Percentiles rank a stretch among this genome's conserved stretches.
phyloP scores from a whole-genome alignment of 2,797 vertebrate species.

The Nasua narica region DNA sequence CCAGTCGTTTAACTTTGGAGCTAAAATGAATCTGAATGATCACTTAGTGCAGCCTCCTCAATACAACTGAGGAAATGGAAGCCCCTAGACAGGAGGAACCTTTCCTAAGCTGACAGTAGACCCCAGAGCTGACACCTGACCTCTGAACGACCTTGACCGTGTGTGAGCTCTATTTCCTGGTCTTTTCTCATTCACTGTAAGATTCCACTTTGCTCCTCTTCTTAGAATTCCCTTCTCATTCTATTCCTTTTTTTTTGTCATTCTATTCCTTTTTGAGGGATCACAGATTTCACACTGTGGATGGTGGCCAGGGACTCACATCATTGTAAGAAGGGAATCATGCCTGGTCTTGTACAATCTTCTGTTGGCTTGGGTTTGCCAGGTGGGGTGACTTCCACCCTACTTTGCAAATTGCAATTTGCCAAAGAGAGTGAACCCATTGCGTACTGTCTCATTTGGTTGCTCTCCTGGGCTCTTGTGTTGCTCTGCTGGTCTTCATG shows the following conservation, averaged over 20 bases:
- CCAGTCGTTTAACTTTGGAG: background rate
- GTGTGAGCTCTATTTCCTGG: background rate
- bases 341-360: background rate
- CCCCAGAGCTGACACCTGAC: background rate
- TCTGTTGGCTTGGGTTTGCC: background rate
- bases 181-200: background rate
- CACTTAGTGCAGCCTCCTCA: background rate
- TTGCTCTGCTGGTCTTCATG: background rate
- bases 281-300: background rate
- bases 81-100: background rate
- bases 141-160: rapidly evolving
- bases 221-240: background rate
- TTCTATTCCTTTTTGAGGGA: background rate
- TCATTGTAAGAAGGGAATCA: background rate
- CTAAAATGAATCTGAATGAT: background rate
- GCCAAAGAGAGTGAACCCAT: background rate
- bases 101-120: background rate
- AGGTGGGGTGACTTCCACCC: background rate
- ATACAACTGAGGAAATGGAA: background rate
- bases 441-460: background rate
- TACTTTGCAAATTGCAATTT: background rate
- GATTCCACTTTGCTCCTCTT: background rate
- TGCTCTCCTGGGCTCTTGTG: background rate
- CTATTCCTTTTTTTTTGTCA: too few relatives aligned
- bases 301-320: background rate